These are phyloP conservation scores for Gymnocheta viridis DNA, from an alignment of 2,888 invertebrate genomes.

Conservation along the genomic window DNA sequence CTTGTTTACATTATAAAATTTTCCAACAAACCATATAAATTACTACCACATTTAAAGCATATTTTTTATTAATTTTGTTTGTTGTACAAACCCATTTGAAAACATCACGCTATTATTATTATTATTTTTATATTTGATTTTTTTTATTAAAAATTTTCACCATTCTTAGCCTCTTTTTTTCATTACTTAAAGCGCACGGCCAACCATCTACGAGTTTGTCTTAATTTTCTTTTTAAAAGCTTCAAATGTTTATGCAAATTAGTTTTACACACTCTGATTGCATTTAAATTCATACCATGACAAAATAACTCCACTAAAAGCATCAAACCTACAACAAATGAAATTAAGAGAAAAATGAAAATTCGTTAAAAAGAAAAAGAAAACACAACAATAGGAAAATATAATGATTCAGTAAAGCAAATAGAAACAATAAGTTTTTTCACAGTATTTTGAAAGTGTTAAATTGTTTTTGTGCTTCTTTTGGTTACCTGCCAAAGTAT, in stretches of 20 bases:
- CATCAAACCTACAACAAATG: constrained; percentile 71
- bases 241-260: constrained; percentile 69
- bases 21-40: neutral
- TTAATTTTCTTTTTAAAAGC: constrained; percentile 71
- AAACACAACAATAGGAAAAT: neutral
- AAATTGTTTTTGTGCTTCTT: neutral
- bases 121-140: neutral
- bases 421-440: neutral
- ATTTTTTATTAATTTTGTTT: neutral
- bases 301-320: constrained; percentile 74
- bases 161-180: neutral
- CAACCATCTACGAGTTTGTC: constrained; percentile 68
- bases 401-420: neutral
- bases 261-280: constrained; percentile 65
- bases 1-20: no score
- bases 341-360: constrained; percentile 33
- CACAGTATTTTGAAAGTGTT: neutral
- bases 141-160: neutral
- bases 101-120: no score
- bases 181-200: constrained; percentile 45
- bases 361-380: constrained; percentile 5
- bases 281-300: constrained; percentile 70
- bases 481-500: constrained; percentile 83
- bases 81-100: neutral
- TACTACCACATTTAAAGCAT: constrained; percentile 12